Evolutionary conservation across 2,888 invertebrate genomes (phyloP).

Genomic region (Trypoxylon attenuatum): DNA sequence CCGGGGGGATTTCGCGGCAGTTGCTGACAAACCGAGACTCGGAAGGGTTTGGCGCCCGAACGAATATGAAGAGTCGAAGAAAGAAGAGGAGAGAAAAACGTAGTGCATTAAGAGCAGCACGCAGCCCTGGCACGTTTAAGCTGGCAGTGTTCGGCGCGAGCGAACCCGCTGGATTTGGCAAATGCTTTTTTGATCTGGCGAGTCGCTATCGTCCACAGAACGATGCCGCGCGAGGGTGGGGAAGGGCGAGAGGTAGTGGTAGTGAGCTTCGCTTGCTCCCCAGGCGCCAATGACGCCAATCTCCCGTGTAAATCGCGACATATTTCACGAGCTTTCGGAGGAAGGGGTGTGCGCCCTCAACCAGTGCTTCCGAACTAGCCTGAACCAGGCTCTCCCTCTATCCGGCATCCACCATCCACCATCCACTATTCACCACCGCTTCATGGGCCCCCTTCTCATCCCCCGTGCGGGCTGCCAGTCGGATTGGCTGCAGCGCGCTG

Average conservation of each 20-base stretch:
- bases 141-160: conserved; percentile 61
- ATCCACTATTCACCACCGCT: background rate
- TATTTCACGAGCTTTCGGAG: conserved; percentile 68
- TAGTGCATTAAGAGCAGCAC: too few relatives aligned
- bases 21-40: too few relatives aligned
- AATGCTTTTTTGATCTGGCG: conserved; percentile 72
- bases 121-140: too few relatives aligned
- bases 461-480: background rate
- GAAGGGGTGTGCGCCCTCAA: conserved; percentile 27
- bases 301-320: conserved; percentile 74
- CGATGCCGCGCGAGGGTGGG: background rate
- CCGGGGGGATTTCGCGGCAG: too few relatives aligned
- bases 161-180: conserved; percentile 65
- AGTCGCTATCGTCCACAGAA: conserved; percentile 5
- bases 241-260: conserved; percentile 1
- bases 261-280: conserved; percentile 63
- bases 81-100: too few relatives aligned
- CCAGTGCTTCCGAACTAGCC: conserved; percentile 3
- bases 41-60: too few relatives aligned
- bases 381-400: background rate
- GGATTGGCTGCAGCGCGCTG: conserved; percentile 35
- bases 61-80: too few relatives aligned
- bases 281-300: conserved; percentile 73
- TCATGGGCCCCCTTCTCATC: background rate
- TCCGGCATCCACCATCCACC: conserved; percentile 1